phyloP scores from a whole-genome alignment of 2,888 invertebrate species.

The Heliconius aoede region DNA sequence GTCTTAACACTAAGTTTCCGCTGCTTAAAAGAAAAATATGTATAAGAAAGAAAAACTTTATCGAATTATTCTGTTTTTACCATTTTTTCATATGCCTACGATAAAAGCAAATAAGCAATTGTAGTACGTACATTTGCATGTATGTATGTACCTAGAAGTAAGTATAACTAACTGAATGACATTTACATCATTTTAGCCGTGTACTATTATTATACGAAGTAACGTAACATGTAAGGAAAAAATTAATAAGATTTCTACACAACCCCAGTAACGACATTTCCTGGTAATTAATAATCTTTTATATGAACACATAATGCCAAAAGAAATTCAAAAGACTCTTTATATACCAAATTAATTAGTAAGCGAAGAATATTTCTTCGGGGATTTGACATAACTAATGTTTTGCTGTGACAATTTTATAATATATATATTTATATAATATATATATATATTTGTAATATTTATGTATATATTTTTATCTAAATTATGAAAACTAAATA shows the following conservation, averaged over 20 bases:
- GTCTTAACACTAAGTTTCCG: no score
- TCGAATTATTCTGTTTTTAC: no score
- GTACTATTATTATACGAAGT: not conserved
- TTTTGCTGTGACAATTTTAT: conserved; percentile 10
- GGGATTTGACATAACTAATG: conserved; percentile 23
- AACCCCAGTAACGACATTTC: conserved; percentile 24
- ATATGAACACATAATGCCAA: conserved; percentile 30
- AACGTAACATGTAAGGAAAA: not conserved
- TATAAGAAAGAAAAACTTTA: no score
- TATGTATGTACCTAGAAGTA: not conserved
- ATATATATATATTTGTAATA: not conserved
- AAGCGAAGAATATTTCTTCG: conserved; percentile 35
- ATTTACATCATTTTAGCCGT: not conserved
- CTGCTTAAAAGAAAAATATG: no score
- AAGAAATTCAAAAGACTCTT: conserved; percentile 40
- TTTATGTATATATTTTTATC: not conserved
- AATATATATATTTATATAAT: no score
- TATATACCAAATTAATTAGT: conserved; percentile 39
- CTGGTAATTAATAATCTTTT: conserved; percentile 34
- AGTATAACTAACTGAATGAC: not conserved
- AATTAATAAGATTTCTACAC: conserved; percentile 9
- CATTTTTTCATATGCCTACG: no score
- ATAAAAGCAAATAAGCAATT: no score
- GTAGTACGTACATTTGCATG: not conserved
- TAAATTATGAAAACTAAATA: not conserved